These are phyloP conservation scores for Phrynosoma blainvillii DNA, from an alignment of 2,113 vertebrate species.

Conservation along the genomic window DNA sequence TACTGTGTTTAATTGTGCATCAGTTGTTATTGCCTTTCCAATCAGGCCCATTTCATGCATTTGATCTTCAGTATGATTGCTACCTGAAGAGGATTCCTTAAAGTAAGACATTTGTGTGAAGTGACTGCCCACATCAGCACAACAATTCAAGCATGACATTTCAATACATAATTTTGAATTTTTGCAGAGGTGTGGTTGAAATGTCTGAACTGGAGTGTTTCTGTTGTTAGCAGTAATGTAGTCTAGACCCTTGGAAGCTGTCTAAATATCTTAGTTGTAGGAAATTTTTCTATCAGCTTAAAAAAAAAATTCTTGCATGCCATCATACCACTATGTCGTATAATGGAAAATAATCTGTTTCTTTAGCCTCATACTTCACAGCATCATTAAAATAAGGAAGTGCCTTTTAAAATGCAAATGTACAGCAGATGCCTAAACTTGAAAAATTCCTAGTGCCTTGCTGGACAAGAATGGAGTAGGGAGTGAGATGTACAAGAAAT, in stretches of 20 bases:
- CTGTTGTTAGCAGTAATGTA: not conserved
- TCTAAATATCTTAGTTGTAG: slow-evolving; percentile 35
- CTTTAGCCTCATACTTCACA: slow-evolving; percentile 62
- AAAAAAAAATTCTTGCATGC: slow-evolving; percentile 8
- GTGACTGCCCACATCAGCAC: not conserved
- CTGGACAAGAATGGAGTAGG: slow-evolving; percentile 69
- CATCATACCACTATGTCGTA: slow-evolving; percentile 17
- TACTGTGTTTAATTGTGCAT: slow-evolving; percentile 31
- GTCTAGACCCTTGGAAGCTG: slow-evolving; percentile 30
- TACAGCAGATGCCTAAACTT: slow-evolving; percentile 87
- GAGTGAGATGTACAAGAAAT: slow-evolving; percentile 26
- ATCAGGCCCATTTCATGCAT: slow-evolving; percentile 26
- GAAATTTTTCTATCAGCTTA: slow-evolving; percentile 21
- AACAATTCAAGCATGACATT: not conserved
- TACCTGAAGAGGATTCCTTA: not conserved
- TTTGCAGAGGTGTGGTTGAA: not conserved
- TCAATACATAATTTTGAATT: not conserved
- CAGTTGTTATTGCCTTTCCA: slow-evolving; percentile 37
- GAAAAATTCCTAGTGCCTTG: slow-evolving; percentile 94
- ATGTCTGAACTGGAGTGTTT: not conserved
- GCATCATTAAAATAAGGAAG: slow-evolving; percentile 76
- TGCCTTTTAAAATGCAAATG: slow-evolving; percentile 80
- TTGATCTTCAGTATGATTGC: not conserved
- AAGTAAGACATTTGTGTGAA: not conserved
- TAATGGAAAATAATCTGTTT: not conserved